A percentile compares a stretch with the other conserved stretches of the same genome.
Evolutionary conservation across 2,113 vertebrate species (phyloP).

Genomic region (Macrotis lagotis): DNA sequence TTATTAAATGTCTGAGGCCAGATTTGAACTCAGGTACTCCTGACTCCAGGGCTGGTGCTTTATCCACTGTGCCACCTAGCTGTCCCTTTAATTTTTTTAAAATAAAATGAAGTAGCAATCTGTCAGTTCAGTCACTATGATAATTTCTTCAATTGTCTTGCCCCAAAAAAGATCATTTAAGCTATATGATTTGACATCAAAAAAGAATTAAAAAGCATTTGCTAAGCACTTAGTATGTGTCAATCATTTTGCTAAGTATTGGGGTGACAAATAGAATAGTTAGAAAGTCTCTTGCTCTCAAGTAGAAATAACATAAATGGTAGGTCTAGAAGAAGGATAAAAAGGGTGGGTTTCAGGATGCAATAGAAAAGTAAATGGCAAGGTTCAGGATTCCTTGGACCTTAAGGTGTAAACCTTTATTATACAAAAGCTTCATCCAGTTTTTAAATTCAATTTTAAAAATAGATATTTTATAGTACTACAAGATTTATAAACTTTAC

Average conservation of each 20-base stretch:
- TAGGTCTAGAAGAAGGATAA: neutral
- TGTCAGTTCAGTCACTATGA: constrained; percentile 22
- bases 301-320: neutral
- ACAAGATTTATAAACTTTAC: neutral
- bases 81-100: neutral
- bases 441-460: neutral
- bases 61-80: too few relatives aligned
- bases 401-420: neutral
- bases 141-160: neutral
- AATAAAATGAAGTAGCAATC: constrained; percentile 43
- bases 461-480: too few relatives aligned
- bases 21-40: too few relatives aligned
- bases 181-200: neutral
- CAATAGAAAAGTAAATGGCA: neutral
- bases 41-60: too few relatives aligned
- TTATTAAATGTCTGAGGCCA: too few relatives aligned
- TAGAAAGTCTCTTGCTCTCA: neutral
- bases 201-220: neutral
- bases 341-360: neutral
- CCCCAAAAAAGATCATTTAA: neutral
- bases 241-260: neutral
- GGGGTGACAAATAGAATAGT: neutral
- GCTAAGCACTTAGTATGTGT: neutral
- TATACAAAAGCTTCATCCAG: neutral
- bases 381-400: neutral